Evolutionary conservation across 1,140 invertebrate genomes (phyloP).

Genomic region (Ips typographus): DNA sequence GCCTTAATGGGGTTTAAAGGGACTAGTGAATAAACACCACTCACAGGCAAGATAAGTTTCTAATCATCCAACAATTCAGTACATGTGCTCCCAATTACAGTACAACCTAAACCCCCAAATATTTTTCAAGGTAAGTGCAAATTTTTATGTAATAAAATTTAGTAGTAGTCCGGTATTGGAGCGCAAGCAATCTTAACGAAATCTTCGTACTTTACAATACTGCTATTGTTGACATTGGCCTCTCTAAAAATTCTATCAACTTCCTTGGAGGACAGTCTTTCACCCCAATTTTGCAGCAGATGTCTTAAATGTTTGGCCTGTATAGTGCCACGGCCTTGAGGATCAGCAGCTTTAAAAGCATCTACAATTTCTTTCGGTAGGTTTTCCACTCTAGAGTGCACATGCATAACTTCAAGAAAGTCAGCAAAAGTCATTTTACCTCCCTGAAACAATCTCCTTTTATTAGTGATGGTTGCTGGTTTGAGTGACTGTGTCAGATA

Average conservation of each 20-base stretch:
- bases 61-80: too few species aligned
- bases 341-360: constrained; percentile 85
- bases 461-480: not conserved
- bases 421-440: constrained; percentile 95
- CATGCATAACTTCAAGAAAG: constrained; percentile 93
- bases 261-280: constrained; percentile 86
- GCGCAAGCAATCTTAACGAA: constrained; percentile 93
- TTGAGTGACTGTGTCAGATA: constrained; percentile 39
- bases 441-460: constrained; percentile 54
- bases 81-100: not conserved
- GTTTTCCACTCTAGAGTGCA: constrained; percentile 83
- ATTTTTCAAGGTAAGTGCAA: not conserved
- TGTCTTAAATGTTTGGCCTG: constrained; percentile 82
- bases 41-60: too few species aligned
- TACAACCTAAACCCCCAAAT: not conserved
- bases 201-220: constrained; percentile 85
- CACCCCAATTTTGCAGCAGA: constrained; percentile 88
- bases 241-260: constrained; percentile 93
- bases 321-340: constrained; percentile 71
- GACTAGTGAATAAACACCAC: too few species aligned
- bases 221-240: constrained; percentile 82
- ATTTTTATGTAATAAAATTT: constrained; percentile 23
- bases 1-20: too few species aligned
- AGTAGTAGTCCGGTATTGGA: constrained; percentile 94
- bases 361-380: constrained; percentile 85